Evolutionary conservation across 2,113 vertebrate species (phyloP), one percentile per base, ranked within the genome.

Genomic region (Hypomesus transpacificus): DNA sequence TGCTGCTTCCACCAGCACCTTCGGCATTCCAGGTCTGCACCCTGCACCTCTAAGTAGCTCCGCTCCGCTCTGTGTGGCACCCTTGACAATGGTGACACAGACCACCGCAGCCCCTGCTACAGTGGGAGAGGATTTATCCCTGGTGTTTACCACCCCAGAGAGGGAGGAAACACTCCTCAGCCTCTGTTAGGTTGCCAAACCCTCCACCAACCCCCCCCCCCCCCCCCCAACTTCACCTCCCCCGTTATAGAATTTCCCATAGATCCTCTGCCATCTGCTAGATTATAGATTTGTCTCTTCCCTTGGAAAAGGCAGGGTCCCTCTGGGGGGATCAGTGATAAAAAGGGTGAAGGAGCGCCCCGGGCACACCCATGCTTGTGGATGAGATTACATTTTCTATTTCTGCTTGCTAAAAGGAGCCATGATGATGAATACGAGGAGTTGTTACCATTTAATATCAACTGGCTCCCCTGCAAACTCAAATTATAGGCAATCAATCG

Each of bases 331-430:
- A 86, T 87, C 86, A 87, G 72, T 39, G 28, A 86, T 85, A 84
- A 87, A 87, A 90, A 85, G 88, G 85, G 86, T 87, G 87, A 87
- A 89, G 82, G 80, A 91, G 84, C 69, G 88, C 90, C 88, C 74
- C 75, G 83, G 88, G 91, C 88, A 68, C 77, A 76, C 82, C 88
- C 80, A 69, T 73, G 75, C 82, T 76, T 82, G 85, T 72, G 85
- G 85, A 89, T 86, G 79, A 85, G 86, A 91, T 91, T 91, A 88
- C 87, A 82, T 85, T 87, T 90, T 90, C 87, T 89, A 87, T 90
- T 89, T 85, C 85, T 88, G 84, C 80, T 83, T 76, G 72, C 76
- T 79, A 79, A 83, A 71, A 80, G 80, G 75, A 75, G 76, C 51
- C 52, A 60, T 68, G 86, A 82, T 85, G 85, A 89, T 90, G 88